Base-by-base conservation (phyloP, 2,113 vertebrate species). In the Microcebus jonahi region DNA sequence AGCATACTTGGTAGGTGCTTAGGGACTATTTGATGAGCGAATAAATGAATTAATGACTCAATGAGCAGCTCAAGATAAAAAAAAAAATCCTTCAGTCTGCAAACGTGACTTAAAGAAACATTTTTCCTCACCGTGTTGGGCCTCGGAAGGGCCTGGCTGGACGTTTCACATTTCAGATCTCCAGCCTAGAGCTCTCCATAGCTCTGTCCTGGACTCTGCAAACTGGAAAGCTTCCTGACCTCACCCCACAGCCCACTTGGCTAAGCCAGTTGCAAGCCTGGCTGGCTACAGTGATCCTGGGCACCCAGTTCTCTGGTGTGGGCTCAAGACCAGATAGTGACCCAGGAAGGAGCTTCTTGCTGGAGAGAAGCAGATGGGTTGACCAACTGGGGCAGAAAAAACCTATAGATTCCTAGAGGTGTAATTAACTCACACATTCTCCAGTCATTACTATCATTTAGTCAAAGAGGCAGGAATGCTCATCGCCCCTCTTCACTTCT, bases 21-120 rank as follows among this genome's bases (percentile, higher is more conserved):
- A 61, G 53, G 71, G 48, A 97, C 82, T 88, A 89, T 34, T 39
- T 73, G 48, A 79, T 76, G 73, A 88, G 39, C 3, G 45, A 94
- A 71, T 70, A 61, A 53, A 83, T 61, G 34, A 92, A 75, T 75
- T 31, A 88, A 70, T 39, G 18, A 91, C 50, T 59, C 36, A 87
- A 55, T 53, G 61, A 92, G 29, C 34, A 93, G 31, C 36, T 92
- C n/a, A 50, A 79, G 29, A n/a, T n/a, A 20, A 45, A 55, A 88
- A 55, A 67, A 89, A 84, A 42, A n/a, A 12, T 2, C 20, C 53
- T 67, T 81, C 27, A 8, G 29, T 86, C 27, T 87, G 36, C 59
- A 90, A 39, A 91, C 23, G 9, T 39, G 23, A 75, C 55, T 90
- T 23, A 83, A 83, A 68, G 68, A 67, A 89, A 88, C 5, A 0